Percentiles rank a stretch among this genome's conserved stretches.
phyloP scores from a whole-genome alignment of 1,140 invertebrate species.

The Diabrotica undecimpunctata region DNA sequence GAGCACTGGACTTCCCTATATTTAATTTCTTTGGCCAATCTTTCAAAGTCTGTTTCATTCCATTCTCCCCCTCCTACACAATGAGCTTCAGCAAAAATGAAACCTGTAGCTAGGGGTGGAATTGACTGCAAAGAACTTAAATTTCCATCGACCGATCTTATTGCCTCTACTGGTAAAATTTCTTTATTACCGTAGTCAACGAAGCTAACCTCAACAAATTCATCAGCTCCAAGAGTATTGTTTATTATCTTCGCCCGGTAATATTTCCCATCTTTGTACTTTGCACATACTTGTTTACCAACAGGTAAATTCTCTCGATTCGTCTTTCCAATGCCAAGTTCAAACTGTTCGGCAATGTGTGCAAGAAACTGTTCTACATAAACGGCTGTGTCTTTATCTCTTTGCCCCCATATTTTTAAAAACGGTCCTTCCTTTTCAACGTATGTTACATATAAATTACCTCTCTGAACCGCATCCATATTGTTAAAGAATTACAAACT shows the following conservation, averaged over 20 bases:
- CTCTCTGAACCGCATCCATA: slow-evolving; percentile 20
- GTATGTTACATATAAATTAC: slow-evolving; percentile 53
- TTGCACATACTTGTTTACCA: slow-evolving; percentile 59
- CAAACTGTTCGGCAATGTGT: slow-evolving; percentile 48
- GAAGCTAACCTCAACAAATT: slow-evolving; percentile 59
- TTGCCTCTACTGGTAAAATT: slow-evolving; percentile 52
- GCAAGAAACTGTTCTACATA: slow-evolving; percentile 55
- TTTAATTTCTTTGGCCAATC: slow-evolving; percentile 35
- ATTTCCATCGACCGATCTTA: slow-evolving; percentile 54
- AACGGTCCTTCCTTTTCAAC: slow-evolving; percentile 61
- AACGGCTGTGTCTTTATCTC: slow-evolving; percentile 53
- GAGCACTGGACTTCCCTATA: slow-evolving; percentile 35
- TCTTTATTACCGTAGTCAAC: slow-evolving; percentile 69
- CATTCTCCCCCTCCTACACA: slow-evolving; percentile 35
- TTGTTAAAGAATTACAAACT: background rate
- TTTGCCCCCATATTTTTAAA: slow-evolving; percentile 62
- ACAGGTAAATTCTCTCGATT: slow-evolving; percentile 46
- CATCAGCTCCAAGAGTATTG: slow-evolving; percentile 48
- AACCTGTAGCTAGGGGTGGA: slow-evolving; percentile 55
- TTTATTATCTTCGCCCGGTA: slow-evolving; percentile 59
- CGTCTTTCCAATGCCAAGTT: slow-evolving; percentile 47
- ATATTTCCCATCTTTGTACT: slow-evolving; percentile 61
- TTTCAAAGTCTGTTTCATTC: slow-evolving; percentile 33
- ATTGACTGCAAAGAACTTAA: slow-evolving; percentile 51
- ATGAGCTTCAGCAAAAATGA: slow-evolving; percentile 52